phyloP scores from a whole-genome alignment of 2,797 vertebrate species.

The Avahi laniger region DNA sequence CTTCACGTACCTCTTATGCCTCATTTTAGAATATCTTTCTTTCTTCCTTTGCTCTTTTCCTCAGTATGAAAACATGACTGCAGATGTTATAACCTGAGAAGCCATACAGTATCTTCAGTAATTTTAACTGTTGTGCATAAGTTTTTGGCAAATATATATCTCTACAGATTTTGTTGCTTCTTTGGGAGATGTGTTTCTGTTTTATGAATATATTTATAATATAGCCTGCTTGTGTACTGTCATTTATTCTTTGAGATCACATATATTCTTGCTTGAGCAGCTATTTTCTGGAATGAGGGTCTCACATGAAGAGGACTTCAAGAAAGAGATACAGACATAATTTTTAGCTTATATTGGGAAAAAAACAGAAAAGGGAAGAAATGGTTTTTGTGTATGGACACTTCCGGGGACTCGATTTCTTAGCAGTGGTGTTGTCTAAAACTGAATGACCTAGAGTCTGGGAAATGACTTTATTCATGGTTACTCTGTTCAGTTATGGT shows the following conservation, averaged over 20 bases:
- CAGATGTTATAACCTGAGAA: slow-evolving; percentile 70
- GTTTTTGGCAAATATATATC: slow-evolving; percentile 61
- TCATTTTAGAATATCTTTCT: slow-evolving; percentile 22
- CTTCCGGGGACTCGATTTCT: neutral
- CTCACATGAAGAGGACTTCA: neutral
- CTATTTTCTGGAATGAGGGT: slow-evolving; percentile 55
- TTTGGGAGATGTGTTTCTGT: slow-evolving; percentile 60
- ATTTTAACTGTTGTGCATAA: slow-evolving; percentile 58
- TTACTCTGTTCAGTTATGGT: neutral
- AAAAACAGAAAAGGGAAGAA: neutral
- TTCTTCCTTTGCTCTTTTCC: slow-evolving; percentile 40
- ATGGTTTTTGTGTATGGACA: neutral
- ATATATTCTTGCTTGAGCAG: slow-evolving; percentile 39
- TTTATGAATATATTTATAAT: slow-evolving; percentile 66
- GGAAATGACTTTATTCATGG: neutral
- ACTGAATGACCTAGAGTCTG: neutral
- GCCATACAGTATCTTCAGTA: slow-evolving; percentile 42
- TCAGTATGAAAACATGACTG: slow-evolving; percentile 61
- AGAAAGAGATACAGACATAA: slow-evolving; percentile 26
- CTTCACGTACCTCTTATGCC: neutral
- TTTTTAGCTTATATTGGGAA: slow-evolving; percentile 5
- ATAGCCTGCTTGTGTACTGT: slow-evolving; percentile 44
- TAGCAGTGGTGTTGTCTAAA: neutral
- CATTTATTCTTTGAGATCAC: slow-evolving; percentile 51
- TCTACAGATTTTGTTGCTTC: slow-evolving; percentile 66